A percentile compares a stretch with the other conserved stretches of the same genome.
These are phyloP conservation scores for Hermaeophaga mercurialis DNA, from an alignment of 2,888 invertebrate species.

Conservation along the genomic window DNA sequence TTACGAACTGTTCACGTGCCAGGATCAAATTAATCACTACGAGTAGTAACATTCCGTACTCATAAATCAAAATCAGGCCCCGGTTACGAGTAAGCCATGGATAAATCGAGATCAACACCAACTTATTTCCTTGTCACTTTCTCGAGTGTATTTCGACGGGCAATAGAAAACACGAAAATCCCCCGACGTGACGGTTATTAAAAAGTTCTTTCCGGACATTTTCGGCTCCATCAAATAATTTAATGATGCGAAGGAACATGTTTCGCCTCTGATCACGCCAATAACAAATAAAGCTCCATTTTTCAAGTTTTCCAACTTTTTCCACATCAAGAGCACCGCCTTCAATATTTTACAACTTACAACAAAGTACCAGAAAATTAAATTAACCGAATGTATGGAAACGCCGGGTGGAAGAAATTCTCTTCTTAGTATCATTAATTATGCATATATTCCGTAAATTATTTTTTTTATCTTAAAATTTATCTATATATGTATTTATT, in stretches of 20 bases:
- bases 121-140: slow-evolving; percentile 23
- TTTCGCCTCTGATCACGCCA: slow-evolving; percentile 24
- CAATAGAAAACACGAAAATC: slow-evolving; percentile 17
- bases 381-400: no score
- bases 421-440: no score
- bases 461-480: no score
- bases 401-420: no score
- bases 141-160: slow-evolving; percentile 9
- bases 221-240: slow-evolving; percentile 25
- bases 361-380: no score
- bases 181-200: slow-evolving; percentile 22
- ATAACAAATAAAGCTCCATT: slow-evolving; percentile 22
- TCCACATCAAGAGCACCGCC: neutral
- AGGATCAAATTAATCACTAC: slow-evolving; percentile 14
- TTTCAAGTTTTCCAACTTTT: slow-evolving; percentile 15
- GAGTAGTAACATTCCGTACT: slow-evolving; percentile 9
- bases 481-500: no score
- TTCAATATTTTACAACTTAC: no score
- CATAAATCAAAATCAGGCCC: slow-evolving; percentile 21
- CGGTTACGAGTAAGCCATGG: slow-evolving; percentile 12
- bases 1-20: slow-evolving; percentile 14
- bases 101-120: slow-evolving; percentile 18
- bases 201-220: slow-evolving; percentile 24
- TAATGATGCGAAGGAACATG: slow-evolving; percentile 26
- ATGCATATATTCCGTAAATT: no score